Conservation (phyloP, 1,140 invertebrate species). For the Palaemon carinicauda region DNA sequence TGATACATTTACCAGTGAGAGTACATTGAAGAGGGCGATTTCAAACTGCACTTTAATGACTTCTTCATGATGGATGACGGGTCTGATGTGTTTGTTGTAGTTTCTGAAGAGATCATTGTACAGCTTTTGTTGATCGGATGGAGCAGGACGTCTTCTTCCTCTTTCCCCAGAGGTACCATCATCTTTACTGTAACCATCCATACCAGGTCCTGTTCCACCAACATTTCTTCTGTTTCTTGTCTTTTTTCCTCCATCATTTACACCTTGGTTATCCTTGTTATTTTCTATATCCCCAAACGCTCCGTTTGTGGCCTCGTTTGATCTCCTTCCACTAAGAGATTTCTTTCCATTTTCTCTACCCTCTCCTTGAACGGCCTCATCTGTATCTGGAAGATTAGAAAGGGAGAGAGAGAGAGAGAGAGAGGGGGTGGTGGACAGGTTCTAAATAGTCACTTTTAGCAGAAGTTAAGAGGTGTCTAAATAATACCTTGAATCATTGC, state of each 20-base stretch:
- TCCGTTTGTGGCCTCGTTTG: not conserved
- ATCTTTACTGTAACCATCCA: not conserved
- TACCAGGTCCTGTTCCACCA: not conserved
- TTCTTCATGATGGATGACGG: slow-evolving; percentile 38
- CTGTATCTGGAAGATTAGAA: too few relatives aligned
- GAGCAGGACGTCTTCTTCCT: not conserved
- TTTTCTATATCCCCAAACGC: not conserved
- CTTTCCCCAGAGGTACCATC: not conserved
- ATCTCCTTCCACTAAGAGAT: not conserved
- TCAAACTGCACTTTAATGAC: slow-evolving; percentile 46
- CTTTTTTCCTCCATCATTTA: not conserved
- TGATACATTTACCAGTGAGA: slow-evolving; percentile 39
- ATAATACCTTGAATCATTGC: too few relatives aligned
- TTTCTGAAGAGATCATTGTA: slow-evolving; percentile 53
- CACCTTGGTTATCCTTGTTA: too few relatives aligned
- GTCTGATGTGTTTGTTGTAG: slow-evolving; percentile 52
- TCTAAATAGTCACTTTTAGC: too few relatives aligned
- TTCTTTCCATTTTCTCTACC: not conserved
- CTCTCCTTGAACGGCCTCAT: not conserved
- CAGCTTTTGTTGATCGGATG: slow-evolving; percentile 40
- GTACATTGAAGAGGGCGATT: slow-evolving; percentile 56
- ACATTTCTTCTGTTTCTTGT: not conserved
- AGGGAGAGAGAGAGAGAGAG: too few relatives aligned
- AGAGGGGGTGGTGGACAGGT: too few relatives aligned
- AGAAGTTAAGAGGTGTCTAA: too few relatives aligned